These are phyloP conservation scores for Callospermophilus lateralis DNA, from an alignment of 2,113 vertebrate genomes.

Conservation along the genomic window DNA sequence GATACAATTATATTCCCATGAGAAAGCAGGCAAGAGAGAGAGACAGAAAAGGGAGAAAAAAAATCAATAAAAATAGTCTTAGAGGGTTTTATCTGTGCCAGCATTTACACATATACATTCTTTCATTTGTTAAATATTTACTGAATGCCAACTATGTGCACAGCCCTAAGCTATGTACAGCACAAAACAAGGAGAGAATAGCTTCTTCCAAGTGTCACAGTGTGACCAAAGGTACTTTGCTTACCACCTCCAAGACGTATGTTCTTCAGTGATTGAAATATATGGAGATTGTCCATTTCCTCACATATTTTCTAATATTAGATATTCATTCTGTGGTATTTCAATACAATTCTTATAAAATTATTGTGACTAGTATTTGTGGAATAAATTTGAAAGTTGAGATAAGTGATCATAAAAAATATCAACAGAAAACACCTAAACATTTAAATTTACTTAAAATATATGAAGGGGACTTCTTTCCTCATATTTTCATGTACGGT, in stretches of 20 bases:
- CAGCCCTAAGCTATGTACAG: neutral
- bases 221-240: neutral
- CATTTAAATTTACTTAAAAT: conserved; percentile 26
- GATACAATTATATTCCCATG: conserved; percentile 17
- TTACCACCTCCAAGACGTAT: neutral
- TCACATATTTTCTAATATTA: neutral
- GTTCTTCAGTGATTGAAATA: neutral
- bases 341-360: conserved; percentile 18
- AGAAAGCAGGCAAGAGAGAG: conserved; percentile 28
- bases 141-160: neutral
- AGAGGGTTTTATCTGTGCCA: neutral
- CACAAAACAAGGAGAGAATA: neutral
- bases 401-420: neutral
- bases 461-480: neutral
- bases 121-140: conserved; percentile 51
- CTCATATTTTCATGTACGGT: neutral
- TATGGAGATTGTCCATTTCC: neutral
- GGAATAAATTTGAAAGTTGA: conserved; percentile 5
- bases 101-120: neutral
- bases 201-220: neutral
- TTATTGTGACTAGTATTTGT: neutral
- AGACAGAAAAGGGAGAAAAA: neutral
- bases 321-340: neutral
- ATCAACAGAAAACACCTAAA: neutral
- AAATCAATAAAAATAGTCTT: conserved; percentile 17